phyloP scores from a whole-genome alignment of 2,797 vertebrate species.

The Euphonia xanthogaster region DNA sequence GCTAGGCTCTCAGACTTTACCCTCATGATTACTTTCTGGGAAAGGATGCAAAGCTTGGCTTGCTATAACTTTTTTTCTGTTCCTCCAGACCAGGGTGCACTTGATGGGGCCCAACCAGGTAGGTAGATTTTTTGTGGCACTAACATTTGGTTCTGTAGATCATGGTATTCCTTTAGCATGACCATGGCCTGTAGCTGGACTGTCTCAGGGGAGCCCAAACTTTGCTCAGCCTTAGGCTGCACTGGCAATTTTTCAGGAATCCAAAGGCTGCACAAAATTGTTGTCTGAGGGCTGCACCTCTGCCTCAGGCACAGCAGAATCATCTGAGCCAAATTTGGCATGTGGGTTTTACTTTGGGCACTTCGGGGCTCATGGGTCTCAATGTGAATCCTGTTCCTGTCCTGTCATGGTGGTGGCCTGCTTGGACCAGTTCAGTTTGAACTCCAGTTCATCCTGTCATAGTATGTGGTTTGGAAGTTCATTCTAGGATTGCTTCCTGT shows the following conservation, averaged over 20 bases:
- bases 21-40: background rate
- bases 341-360: background rate
- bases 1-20: background rate
- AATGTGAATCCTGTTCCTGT: background rate
- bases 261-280: constrained; percentile 22
- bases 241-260: constrained; percentile 19
- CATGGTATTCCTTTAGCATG: constrained; percentile 64
- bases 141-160: constrained; percentile 58
- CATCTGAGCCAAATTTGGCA: background rate
- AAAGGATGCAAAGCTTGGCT: constrained; percentile 10
- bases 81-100: constrained; percentile 73
- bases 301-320: background rate
- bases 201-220: constrained; percentile 74
- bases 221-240: constrained; percentile 66
- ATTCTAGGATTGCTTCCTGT: background rate
- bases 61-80: constrained; percentile 69
- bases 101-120: constrained; percentile 74
- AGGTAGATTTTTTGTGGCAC: constrained; percentile 63
- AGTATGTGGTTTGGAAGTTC: background rate
- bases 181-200: constrained; percentile 62
- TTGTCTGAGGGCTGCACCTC: background rate
- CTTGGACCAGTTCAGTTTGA: background rate
- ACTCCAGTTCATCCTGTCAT: background rate
- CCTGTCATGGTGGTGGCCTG: constrained; percentile 18
- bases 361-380: background rate